Evolutionary conservation across 2,888 invertebrate species (phyloP).

Genomic region (Ernsta delagoae): DNA sequence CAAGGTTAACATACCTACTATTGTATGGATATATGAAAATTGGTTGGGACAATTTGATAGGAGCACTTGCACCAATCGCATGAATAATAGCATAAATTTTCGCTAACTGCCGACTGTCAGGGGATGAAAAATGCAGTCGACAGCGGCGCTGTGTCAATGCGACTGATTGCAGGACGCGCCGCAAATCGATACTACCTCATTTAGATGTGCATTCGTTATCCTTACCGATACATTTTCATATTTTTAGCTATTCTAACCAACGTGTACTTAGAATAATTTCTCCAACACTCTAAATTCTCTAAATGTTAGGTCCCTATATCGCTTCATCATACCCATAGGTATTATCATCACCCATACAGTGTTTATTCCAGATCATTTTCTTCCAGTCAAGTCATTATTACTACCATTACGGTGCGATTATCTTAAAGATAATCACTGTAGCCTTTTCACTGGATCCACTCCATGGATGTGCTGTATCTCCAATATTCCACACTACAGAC

Average conservation of each 20-base stretch:
- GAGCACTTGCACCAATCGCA: slow-evolving; percentile 1
- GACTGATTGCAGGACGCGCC: slow-evolving; percentile 48
- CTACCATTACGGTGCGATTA: too few species aligned
- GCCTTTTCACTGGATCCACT: background rate
- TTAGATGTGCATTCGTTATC: slow-evolving; percentile 43
- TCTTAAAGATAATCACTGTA: too few species aligned
- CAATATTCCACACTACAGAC: slow-evolving; percentile 1
- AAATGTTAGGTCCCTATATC: too few species aligned
- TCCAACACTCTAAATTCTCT: too few species aligned
- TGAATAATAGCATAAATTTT: slow-evolving; percentile 36
- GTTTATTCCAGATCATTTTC: too few species aligned
- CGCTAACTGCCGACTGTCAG: slow-evolving; percentile 53
- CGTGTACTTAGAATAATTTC: too few species aligned
- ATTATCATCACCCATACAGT: too few species aligned
- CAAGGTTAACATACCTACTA: too few species aligned
- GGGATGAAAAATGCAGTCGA: slow-evolving; percentile 53
- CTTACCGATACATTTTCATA: slow-evolving; percentile 22
- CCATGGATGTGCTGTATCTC: too few species aligned
- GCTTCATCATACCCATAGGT: too few species aligned
- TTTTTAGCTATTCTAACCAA: too few species aligned
- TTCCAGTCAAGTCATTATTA: too few species aligned
- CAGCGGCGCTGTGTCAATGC: slow-evolving; percentile 45
- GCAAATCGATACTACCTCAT: slow-evolving; percentile 51
- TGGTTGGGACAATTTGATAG: slow-evolving; percentile 16
- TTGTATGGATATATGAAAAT: background rate